Evolutionary conservation across 2,888 invertebrate species (phyloP), one percentile per base, ranked within the genome.

Genomic region (Sisyra nigra): DNA sequence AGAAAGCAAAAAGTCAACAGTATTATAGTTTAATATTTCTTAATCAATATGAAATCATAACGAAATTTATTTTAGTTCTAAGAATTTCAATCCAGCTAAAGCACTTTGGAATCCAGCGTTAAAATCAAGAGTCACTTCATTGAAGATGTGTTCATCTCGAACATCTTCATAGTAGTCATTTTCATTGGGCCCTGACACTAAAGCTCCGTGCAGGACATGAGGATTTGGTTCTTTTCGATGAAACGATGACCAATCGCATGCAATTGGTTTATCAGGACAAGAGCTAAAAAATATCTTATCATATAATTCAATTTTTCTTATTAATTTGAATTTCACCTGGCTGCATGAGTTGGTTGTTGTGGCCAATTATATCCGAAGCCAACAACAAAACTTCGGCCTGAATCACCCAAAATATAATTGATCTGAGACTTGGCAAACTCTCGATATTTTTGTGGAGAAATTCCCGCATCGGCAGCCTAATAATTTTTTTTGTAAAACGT

Each of bases 181-280:
- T 46, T 60, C 60, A 49, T 69, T 67, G 0, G 73, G 72, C 0
- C 73, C 73, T 33, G 71, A 71, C 2, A 73, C 71, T 30, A 73
- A 50, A 11, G 72, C 72, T 0, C 72, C 73, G 47, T 64, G 63
- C 3, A 73, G 56, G 3, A 64, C 57, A 49, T 71, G 71, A 1
- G 69, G 69, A 53, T 72, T 73, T 1, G 68, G 59, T 2, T 54
- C 57, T 18, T 57, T 51, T 2, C 60, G 60, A 31, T 55, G 57
- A 49, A 61, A 66, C 34, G 64, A 59, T 5, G 63, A 54, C 68
- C 68, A 68, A 18, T 63, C 64, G 47, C 73, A 73, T 1, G 62
- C 52, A 1, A 52, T 55, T 4, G 71, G 71, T 32, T 50, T 53
- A 48, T 64, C 55, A 2, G 68, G 68, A 47, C 73, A 72, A 2